These are phyloP conservation scores for Chiridota heheva DNA, from an alignment of 35 echinoderm and acorn worm species.

Conservation along the genomic window DNA sequence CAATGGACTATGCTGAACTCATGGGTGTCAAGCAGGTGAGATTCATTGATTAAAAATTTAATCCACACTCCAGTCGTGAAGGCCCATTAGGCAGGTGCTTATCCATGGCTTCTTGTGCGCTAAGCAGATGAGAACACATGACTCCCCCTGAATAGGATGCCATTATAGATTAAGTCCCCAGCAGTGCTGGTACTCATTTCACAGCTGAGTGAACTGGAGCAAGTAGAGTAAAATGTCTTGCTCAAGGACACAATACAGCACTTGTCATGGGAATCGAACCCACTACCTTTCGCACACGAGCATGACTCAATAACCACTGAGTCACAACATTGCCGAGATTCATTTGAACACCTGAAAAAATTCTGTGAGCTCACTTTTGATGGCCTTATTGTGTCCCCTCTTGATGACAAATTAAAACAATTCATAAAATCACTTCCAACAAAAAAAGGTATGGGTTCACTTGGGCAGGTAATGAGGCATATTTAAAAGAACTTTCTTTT, in stretches of 20 bases:
- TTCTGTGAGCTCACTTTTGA: too few relatives aligned
- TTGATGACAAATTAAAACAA: neutral
- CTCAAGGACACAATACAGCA: too few relatives aligned
- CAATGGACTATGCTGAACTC: slow-evolving; percentile 55
- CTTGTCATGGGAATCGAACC: too few relatives aligned
- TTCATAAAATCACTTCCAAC: too few relatives aligned
- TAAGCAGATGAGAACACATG: neutral
- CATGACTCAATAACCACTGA: too few relatives aligned
- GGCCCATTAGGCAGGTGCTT: too few relatives aligned
- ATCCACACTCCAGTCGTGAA: neutral
- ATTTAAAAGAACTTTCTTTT: neutral
- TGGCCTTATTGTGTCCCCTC: too few relatives aligned
- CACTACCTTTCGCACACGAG: too few relatives aligned
- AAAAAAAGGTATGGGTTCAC: neutral
- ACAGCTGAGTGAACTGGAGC: neutral
- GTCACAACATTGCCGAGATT: too few relatives aligned
- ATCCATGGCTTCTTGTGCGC: too few relatives aligned
- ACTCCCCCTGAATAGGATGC: neutral
- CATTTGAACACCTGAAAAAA: too few relatives aligned
- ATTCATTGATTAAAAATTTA: neutral
- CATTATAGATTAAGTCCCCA: neutral
- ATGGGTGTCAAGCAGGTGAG: slow-evolving; percentile 69
- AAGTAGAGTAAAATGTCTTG: too few relatives aligned
- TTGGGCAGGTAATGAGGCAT: neutral
- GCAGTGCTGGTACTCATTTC: neutral